Percentiles rank a stretch among this genome's conserved stretches.
Evolutionary conservation across 2,888 invertebrate genomes (phyloP).

Genomic region (Pecten maximus): DNA sequence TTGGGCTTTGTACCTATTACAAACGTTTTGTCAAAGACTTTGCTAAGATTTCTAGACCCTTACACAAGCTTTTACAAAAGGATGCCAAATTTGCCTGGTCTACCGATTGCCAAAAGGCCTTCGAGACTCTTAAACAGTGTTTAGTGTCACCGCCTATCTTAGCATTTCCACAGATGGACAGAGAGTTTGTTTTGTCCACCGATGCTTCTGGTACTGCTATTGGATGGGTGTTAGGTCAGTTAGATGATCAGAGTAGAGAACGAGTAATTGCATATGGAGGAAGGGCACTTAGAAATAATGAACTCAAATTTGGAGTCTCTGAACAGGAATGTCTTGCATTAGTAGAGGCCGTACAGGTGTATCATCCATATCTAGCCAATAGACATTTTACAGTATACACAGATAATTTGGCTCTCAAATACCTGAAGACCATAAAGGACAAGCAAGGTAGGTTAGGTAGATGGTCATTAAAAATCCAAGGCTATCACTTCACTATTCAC

Average conservation of each 20-base stretch:
- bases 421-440: slow-evolving; percentile 45
- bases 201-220: slow-evolving; percentile 56
- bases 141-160: slow-evolving; percentile 56
- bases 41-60: too few species aligned
- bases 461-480: slow-evolving; percentile 46
- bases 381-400: too few species aligned
- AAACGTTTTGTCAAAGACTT: slow-evolving; percentile 52
- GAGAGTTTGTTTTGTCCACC: too few species aligned
- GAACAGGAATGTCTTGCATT: slow-evolving; percentile 60
- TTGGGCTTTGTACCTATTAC: slow-evolving; percentile 52
- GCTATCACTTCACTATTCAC: slow-evolving; percentile 47
- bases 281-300: slow-evolving; percentile 38
- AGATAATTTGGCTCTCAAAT: slow-evolving; percentile 54
- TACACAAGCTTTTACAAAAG: background rate
- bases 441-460: too few species aligned
- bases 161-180: slow-evolving; percentile 55
- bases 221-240: slow-evolving; percentile 57
- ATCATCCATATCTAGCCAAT: too few species aligned
- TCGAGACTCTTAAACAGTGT: slow-evolving; percentile 53
- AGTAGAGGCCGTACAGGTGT: slow-evolving; percentile 55
- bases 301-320: slow-evolving; percentile 54
- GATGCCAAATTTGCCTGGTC: slow-evolving; percentile 54
- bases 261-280: slow-evolving; percentile 54
- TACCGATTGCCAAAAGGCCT: slow-evolving; percentile 54
- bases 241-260: slow-evolving; percentile 44